Percentiles rank a stretch among this genome's conserved stretches.
Evolutionary conservation across 2,888 invertebrate genomes (phyloP).

Genomic region (Ornithoptera alexandrae): DNA sequence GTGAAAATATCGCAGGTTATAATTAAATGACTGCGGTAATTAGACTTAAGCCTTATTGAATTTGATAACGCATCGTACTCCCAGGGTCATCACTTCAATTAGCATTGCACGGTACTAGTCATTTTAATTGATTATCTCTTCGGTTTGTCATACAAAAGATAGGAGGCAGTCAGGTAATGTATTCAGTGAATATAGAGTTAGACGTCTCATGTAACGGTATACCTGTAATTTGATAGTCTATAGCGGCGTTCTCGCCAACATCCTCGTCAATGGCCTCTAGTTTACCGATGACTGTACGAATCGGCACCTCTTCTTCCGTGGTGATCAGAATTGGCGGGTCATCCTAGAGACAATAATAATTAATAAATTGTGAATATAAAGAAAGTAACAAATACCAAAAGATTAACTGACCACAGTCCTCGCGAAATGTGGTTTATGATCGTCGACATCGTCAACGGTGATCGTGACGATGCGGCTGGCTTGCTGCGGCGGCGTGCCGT

Average conservation of each 20-base stretch:
- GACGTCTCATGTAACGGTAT: constrained; percentile 32
- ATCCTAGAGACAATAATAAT: constrained; percentile 62
- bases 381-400: too few species aligned
- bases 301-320: constrained; percentile 83
- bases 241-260: constrained; percentile 85
- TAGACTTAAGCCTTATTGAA: too few species aligned
- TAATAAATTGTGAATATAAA: too few species aligned
- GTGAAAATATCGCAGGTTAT: neutral
- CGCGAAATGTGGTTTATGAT: constrained; percentile 87
- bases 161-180: too few species aligned
- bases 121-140: too few species aligned
- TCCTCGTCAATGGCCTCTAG: constrained; percentile 87
- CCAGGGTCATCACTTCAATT: too few species aligned
- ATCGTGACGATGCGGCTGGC: constrained; percentile 85
- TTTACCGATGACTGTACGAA: constrained; percentile 83
- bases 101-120: too few species aligned
- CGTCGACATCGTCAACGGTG: constrained; percentile 86
- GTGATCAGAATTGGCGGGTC: constrained; percentile 82
- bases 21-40: too few species aligned
- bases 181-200: too few species aligned
- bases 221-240: constrained; percentile 86
- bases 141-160: neutral
- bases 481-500: constrained; percentile 88
- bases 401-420: constrained; percentile 79
- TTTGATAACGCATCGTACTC: too few species aligned